Evolutionary conservation across 2,888 invertebrate species (phyloP).

Genomic region (Aspidapion aeneum): DNA sequence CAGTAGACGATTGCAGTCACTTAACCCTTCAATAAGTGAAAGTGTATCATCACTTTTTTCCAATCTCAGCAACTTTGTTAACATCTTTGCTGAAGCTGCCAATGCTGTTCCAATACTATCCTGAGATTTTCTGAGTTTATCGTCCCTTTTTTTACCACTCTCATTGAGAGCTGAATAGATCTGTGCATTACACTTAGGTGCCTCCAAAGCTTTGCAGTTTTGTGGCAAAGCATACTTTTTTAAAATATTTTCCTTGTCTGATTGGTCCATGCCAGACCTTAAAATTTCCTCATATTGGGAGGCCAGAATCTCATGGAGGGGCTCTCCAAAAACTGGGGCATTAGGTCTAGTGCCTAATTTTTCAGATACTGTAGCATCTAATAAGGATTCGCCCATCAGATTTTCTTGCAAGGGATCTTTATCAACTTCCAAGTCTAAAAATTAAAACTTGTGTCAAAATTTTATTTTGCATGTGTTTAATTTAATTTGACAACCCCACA

Average conservation of each 20-base stretch:
- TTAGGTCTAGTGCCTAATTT: neutral
- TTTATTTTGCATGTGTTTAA: neutral
- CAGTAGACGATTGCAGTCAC: slow-evolving; percentile 13
- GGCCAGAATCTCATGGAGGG: neutral
- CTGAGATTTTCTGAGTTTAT: slow-evolving; percentile 2
- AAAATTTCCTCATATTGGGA: neutral
- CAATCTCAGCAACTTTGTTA: slow-evolving; percentile 12
- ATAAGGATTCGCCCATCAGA: too few relatives aligned
- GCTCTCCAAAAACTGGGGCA: neutral
- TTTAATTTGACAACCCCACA: neutral
- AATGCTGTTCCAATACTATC: slow-evolving; percentile 13
- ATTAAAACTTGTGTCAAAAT: neutral
- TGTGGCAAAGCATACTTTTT: neutral
- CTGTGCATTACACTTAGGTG: neutral
- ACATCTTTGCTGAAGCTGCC: slow-evolving; percentile 10
- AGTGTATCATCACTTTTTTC: slow-evolving; percentile 1
- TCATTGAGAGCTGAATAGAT: neutral
- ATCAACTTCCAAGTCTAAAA: neutral
- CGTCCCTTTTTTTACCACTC: slow-evolving; percentile 6
- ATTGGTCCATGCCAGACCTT: neutral
- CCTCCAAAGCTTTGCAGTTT: neutral
- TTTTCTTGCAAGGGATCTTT: neutral
- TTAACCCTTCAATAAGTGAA: slow-evolving; percentile 5
- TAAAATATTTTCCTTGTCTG: neutral
- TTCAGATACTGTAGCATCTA: neutral